These are phyloP conservation scores for Sardinella longiceps DNA, from an alignment of 2,797 vertebrate genomes.

Conservation along the genomic window DNA sequence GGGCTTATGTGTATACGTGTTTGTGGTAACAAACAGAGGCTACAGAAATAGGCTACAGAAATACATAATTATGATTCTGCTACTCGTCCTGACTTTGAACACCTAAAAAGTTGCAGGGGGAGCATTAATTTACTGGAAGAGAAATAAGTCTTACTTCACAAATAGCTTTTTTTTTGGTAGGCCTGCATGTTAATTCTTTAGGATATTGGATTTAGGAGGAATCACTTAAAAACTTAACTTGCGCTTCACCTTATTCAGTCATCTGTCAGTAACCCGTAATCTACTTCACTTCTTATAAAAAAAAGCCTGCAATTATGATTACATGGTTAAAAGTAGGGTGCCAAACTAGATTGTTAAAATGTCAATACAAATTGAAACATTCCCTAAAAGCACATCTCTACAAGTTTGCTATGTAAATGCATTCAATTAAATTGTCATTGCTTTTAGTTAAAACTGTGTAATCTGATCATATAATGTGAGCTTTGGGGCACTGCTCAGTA, in stretches of 20 bases:
- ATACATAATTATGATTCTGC: slow-evolving; percentile 31
- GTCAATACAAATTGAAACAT: background rate
- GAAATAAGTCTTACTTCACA: slow-evolving; percentile 33
- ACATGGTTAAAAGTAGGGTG: background rate
- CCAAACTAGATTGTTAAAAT: background rate
- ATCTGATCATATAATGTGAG: background rate
- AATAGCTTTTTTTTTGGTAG: slow-evolving; percentile 29
- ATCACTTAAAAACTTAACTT: slow-evolving; percentile 31
- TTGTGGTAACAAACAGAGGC: background rate
- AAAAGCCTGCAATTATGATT: slow-evolving; percentile 4
- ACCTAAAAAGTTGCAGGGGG: slow-evolving; percentile 8
- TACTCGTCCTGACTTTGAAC: background rate
- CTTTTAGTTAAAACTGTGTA: background rate
- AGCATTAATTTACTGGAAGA: slow-evolving; percentile 17
- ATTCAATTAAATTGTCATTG: background rate
- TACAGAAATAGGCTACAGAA: background rate
- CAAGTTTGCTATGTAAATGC: background rate
- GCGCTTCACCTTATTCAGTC: slow-evolving; percentile 32
- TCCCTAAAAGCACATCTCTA: no score
- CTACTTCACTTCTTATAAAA: background rate
- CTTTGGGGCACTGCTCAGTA: background rate
- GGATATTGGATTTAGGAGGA: slow-evolving; percentile 30
- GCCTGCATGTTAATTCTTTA: slow-evolving; percentile 37
- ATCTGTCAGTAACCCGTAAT: background rate
- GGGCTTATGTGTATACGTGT: background rate